Base-by-base conservation (phyloP, 2,888 invertebrate species). In the Drosophila atripex region DNA sequence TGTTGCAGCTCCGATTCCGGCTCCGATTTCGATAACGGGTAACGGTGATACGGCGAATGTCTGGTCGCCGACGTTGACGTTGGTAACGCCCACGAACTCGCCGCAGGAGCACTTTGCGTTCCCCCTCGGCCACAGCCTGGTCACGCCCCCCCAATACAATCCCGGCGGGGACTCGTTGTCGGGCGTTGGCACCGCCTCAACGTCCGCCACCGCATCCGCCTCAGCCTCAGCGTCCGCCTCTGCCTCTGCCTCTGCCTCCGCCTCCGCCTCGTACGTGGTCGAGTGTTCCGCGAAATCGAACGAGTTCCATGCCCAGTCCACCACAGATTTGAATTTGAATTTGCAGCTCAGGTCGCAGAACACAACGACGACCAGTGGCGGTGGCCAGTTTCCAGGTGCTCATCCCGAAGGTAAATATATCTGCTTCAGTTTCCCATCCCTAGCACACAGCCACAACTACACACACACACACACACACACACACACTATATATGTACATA, bases 311-410 rank as follows among this genome's bases (percentile, higher is more conserved):
- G 84, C 79, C 47, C 86, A 77, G 64, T 85, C 86, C 69, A 80
- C 75, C 75, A 85, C 88, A 80, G 88, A 84, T 86, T 84, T 84
- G 85, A 84, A 84, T 84, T 88, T 84, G 76, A 84, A 88, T 88
- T 88, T 84, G 85, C 84, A 84, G 85, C 76, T 82, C 68, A 70
- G 88, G 12, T 41, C 39, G 39, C 87, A 77, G 73, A 88, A 78
- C 60, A 77, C 86, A 49, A 76, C 72, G 45, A 80, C 78, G 16
- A 59, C 73, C 18, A 57, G 69, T 38, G 66, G 54, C 38, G 18
- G 56, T 41, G 66, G 51, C 18, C 32, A 43, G 57, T 71, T 75
- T 16, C 64, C 64, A 59, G 56, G 74, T 73, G 71, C 76, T 7
- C 77, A 76, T 55, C 12, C 74, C 45, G 87, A 84, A 89, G 88